A percentile compares a stretch with the other conserved stretches of the same genome.
These are phyloP conservation scores for Platysternon megacephalum DNA, from an alignment of 2,113 vertebrate species.

Conservation along the genomic window DNA sequence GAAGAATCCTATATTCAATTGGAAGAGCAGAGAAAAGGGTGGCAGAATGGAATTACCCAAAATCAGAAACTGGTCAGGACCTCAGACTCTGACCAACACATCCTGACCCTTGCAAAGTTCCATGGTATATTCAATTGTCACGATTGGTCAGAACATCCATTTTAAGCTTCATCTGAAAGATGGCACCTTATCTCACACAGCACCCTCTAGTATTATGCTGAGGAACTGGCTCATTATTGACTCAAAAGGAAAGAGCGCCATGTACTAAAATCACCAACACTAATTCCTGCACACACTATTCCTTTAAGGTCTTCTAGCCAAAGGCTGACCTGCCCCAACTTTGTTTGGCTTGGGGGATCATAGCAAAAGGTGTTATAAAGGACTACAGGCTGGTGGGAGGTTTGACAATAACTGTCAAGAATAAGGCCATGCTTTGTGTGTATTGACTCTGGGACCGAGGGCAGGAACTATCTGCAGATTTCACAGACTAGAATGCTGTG, in stretches of 20 bases:
- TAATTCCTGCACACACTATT: not conserved
- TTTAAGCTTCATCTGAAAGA: not conserved
- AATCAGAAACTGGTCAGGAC: not conserved
- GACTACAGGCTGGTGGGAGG: not conserved
- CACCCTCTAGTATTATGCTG: not conserved
- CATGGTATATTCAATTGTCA: not conserved
- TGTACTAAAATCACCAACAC: not conserved
- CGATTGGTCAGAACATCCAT: not conserved
- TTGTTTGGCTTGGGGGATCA: not conserved
- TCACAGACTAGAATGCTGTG: not conserved
- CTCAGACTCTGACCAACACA: not conserved
- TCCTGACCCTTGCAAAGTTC: not conserved
- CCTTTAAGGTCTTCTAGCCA: not conserved
- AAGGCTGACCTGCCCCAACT: too few species aligned
- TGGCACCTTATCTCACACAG: not conserved
- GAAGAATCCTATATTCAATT: not conserved
- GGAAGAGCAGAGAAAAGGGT: not conserved
- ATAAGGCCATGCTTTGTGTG: not conserved
- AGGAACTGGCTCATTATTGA: slow-evolving; percentile 31
- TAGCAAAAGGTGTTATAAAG: not conserved
- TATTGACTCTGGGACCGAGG: not conserved
- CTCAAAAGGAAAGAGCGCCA: not conserved
- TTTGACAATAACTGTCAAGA: not conserved
- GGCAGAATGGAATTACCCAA: not conserved
- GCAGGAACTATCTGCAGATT: not conserved